phyloP scores from a whole-genome alignment of 2,797 vertebrate species.

The Aselliscus stoliczkanus region DNA sequence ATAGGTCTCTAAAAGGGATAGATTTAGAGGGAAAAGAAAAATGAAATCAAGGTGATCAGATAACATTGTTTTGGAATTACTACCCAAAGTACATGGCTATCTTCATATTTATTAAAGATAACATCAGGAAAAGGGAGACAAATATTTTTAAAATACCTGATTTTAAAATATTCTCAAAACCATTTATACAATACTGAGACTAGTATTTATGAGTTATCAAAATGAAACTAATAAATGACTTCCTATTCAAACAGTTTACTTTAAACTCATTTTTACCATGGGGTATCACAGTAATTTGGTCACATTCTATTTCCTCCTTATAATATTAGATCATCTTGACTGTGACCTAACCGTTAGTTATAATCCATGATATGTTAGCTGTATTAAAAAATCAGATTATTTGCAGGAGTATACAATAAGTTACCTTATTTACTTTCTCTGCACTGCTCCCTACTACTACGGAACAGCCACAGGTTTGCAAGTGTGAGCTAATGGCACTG shows the following conservation, averaged over 20 bases:
- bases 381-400: not conserved
- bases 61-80: not conserved
- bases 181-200: not conserved
- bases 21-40: not conserved
- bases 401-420: not conserved
- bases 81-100: not conserved
- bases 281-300: not conserved
- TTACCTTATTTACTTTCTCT: slow-evolving; percentile 99
- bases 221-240: slow-evolving; percentile 12
- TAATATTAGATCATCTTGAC: not conserved
- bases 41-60: not conserved
- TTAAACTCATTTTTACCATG: slow-evolving; percentile 22
- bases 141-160: not conserved
- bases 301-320: not conserved
- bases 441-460: slow-evolving; percentile 97
- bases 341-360: not conserved
- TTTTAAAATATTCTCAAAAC: slow-evolving; percentile 29
- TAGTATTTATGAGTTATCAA: not conserved
- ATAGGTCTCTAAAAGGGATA: not conserved
- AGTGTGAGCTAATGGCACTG: slow-evolving; percentile 97
- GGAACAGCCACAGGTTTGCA: slow-evolving; percentile 98
- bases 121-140: not conserved
- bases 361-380: not conserved
- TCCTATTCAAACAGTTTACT: slow-evolving; percentile 44
- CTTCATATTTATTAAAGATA: slow-evolving; percentile 10